Evolutionary conservation across 2,888 invertebrate species (phyloP).

Genomic region (Drosophila leonis): DNA sequence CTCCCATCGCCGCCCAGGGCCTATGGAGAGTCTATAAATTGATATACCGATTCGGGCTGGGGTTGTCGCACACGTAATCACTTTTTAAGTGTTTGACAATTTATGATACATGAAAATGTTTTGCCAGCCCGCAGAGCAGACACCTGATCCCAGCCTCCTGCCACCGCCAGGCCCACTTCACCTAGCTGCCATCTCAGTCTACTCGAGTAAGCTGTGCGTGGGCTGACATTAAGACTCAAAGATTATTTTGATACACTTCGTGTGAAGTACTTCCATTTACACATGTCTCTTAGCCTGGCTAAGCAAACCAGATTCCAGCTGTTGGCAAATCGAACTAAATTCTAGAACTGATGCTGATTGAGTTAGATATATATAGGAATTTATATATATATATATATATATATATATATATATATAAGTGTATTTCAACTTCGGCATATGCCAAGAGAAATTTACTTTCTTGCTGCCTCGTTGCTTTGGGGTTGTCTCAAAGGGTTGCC

Average conservation of each 20-base stretch:
- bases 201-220: constrained; percentile 24
- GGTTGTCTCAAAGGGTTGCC: constrained; percentile 69
- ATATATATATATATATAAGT: neutral
- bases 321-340: neutral
- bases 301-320: neutral
- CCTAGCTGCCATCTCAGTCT: neutral
- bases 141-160: constrained; percentile 33
- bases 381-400: neutral
- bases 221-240: constrained; percentile 66
- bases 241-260: constrained; percentile 57
- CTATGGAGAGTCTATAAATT: constrained; percentile 58
- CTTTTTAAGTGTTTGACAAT: constrained; percentile 81
- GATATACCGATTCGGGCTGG: constrained; percentile 52
- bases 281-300: neutral
- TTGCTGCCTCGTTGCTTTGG: constrained; percentile 32
- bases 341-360: neutral
- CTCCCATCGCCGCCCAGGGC: neutral
- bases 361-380: neutral
- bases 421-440: neutral
- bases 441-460: neutral
- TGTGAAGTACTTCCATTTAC: neutral
- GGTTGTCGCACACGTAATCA: constrained; percentile 79
- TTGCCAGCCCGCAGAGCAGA: constrained; percentile 34
- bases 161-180: neutral
- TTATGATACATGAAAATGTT: constrained; percentile 81